These are phyloP conservation scores for Osmerus eperlanus DNA, from an alignment of 2,113 vertebrate species.

Conservation along the genomic window DNA sequence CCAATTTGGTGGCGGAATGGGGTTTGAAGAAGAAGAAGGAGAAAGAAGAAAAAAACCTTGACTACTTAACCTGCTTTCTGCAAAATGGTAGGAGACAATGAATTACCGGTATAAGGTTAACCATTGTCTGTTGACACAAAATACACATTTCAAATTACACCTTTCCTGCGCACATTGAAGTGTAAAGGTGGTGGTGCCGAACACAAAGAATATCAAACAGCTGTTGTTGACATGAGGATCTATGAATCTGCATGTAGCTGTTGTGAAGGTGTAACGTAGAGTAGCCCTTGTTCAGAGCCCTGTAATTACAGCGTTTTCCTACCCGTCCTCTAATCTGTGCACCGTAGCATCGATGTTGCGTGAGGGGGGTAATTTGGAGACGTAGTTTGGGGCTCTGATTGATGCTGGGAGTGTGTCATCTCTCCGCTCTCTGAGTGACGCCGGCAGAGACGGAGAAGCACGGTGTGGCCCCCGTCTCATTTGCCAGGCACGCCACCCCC, in stretches of 20 bases:
- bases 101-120: neutral
- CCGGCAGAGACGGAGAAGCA: conserved; percentile 39
- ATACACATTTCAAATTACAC: neutral
- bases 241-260: neutral
- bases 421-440: conserved; percentile 10
- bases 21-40: neutral
- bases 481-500: conserved; percentile 37
- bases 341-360: conserved; percentile 22
- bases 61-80: neutral
- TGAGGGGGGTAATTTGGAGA: conserved; percentile 25
- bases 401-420: conserved; percentile 66
- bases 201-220: neutral
- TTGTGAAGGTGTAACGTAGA: neutral
- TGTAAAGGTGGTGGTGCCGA: neutral
- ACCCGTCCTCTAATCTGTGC: conserved; percentile 20
- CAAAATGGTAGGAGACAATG: neutral
- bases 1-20: neutral
- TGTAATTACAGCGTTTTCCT: neutral
- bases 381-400: conserved; percentile 56
- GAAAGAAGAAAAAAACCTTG: too few relatives aligned
- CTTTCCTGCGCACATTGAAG: neutral
- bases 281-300: neutral
- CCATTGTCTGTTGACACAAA: neutral
- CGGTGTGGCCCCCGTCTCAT: conserved; percentile 50
- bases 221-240: neutral